These are phyloP conservation scores for Halictus ligatus DNA, from an alignment of 2,888 invertebrate species.

Conservation along the genomic window DNA sequence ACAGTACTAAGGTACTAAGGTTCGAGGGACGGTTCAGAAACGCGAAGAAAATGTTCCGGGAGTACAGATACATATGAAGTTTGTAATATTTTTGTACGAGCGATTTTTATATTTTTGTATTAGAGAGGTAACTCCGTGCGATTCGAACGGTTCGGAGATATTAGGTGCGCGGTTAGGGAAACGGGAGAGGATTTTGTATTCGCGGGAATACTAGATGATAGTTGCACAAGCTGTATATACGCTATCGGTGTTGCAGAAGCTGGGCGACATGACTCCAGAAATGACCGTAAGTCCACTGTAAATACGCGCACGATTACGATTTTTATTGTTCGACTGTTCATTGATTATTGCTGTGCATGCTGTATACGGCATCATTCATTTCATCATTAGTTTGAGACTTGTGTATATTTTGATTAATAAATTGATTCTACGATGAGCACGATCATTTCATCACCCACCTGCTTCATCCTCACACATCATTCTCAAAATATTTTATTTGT, in stretches of 20 bases:
- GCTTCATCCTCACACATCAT: slow-evolving; percentile 5
- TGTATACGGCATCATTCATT: background rate
- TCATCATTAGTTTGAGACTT: background rate
- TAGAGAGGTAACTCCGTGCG: background rate
- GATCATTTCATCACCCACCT: slow-evolving; percentile 23
- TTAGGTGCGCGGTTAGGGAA: background rate
- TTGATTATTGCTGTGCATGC: slow-evolving; percentile 19
- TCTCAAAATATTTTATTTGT: background rate
- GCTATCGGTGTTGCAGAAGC: slow-evolving; percentile 84
- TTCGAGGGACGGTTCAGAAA: slow-evolving; percentile 30
- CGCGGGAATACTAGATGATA: slow-evolving; percentile 66
- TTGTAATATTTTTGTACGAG: slow-evolving; percentile 5
- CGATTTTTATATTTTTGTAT: background rate
- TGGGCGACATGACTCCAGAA: slow-evolving; percentile 84
- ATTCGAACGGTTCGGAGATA: background rate
- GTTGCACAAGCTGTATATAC: slow-evolving; percentile 83
- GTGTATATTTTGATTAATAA: slow-evolving; percentile 58
- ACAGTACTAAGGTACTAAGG: slow-evolving; percentile 93
- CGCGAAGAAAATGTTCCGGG: slow-evolving; percentile 22
- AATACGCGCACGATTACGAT: slow-evolving; percentile 75
- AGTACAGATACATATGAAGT: background rate
- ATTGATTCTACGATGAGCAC: slow-evolving; percentile 28
- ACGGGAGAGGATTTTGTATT: slow-evolving; percentile 25
- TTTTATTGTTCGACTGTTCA: background rate
- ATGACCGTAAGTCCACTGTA: slow-evolving; percentile 84